Conservation (phyloP, 2,888 invertebrate genomes). For the Cotesia congregata region DNA sequence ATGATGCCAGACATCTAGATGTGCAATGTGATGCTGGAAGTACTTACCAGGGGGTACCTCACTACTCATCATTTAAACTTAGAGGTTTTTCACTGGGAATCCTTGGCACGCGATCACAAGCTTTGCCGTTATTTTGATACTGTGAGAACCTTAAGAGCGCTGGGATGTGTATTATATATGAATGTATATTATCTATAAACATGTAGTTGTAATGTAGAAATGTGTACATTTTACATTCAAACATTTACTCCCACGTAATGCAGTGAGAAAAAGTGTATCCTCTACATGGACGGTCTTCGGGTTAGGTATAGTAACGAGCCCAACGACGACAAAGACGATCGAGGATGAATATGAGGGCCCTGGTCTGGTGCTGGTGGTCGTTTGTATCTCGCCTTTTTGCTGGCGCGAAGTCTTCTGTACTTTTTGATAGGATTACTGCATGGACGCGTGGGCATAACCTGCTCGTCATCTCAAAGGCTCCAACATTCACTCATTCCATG, state of each 20-base stretch:
- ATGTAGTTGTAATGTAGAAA: slow-evolving; percentile 1
- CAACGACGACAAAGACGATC: background rate
- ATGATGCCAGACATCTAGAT: background rate
- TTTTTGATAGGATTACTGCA: slow-evolving; percentile 35
- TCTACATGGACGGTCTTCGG: slow-evolving; percentile 23
- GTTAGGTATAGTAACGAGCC: background rate
- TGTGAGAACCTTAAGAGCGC: slow-evolving; percentile 6
- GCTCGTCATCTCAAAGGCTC: slow-evolving; percentile 7
- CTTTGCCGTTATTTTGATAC: slow-evolving; percentile 20
- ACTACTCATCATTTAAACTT: slow-evolving; percentile 58
- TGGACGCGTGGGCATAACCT: slow-evolving; percentile 33
- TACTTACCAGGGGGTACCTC: background rate
- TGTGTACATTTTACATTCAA: slow-evolving; percentile 14
- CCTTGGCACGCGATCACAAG: slow-evolving; percentile 53
- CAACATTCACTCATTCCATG: background rate
- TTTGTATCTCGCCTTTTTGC: slow-evolving; percentile 18
- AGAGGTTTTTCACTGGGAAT: slow-evolving; percentile 51
- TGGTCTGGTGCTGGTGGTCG: slow-evolving; percentile 21
- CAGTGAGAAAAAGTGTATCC: slow-evolving; percentile 38
- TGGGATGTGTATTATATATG: slow-evolving; percentile 30
- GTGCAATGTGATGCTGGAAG: background rate
- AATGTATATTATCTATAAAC: background rate
- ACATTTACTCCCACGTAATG: slow-evolving; percentile 41
- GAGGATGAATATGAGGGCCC: slow-evolving; percentile 11
- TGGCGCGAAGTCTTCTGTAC: slow-evolving; percentile 13